A percentile compares a stretch with the other conserved stretches of the same genome.
Conservation (phyloP, 2,797 vertebrate species). For the Tragopan temminckii region DNA sequence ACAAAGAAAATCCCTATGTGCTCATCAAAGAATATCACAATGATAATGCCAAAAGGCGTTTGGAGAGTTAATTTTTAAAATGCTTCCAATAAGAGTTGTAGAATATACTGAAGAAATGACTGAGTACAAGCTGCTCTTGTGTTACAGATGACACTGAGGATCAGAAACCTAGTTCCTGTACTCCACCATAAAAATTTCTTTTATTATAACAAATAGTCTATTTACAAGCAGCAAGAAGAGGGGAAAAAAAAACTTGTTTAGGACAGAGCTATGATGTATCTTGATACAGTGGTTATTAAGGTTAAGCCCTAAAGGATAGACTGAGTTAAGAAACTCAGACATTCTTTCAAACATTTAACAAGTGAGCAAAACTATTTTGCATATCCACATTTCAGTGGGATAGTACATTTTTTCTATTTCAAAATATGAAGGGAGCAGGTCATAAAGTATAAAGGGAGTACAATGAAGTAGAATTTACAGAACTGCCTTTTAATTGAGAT, state of each 20-base stretch:
- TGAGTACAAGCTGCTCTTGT: not conserved
- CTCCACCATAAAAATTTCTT: fast-evolving
- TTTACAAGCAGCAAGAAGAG: not conserved
- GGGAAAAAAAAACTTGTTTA: not conserved
- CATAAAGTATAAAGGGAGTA: not conserved
- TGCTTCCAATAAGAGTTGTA: not conserved
- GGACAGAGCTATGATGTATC: not conserved
- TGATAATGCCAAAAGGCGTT: not conserved
- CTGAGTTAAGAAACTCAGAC: not conserved
- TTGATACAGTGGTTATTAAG: not conserved
- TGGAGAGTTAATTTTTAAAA: not conserved
- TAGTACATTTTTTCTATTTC: not conserved
- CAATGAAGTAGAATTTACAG: not conserved
- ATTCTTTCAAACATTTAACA: not conserved
- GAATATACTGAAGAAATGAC: not conserved
- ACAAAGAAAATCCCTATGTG: not conserved
- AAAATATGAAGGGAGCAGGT: not conserved
- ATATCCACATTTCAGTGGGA: not conserved
- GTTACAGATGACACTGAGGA: not conserved
- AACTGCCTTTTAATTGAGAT: not conserved
- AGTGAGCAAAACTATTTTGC: not conserved
- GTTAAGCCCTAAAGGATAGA: not conserved
- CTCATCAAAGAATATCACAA: not conserved
- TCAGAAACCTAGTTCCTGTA: not conserved
- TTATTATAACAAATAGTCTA: not conserved